Evolutionary conservation across 2,888 invertebrate genomes (phyloP), one percentile per base, ranked within the genome.

Genomic region (Macropis europaea): DNA sequence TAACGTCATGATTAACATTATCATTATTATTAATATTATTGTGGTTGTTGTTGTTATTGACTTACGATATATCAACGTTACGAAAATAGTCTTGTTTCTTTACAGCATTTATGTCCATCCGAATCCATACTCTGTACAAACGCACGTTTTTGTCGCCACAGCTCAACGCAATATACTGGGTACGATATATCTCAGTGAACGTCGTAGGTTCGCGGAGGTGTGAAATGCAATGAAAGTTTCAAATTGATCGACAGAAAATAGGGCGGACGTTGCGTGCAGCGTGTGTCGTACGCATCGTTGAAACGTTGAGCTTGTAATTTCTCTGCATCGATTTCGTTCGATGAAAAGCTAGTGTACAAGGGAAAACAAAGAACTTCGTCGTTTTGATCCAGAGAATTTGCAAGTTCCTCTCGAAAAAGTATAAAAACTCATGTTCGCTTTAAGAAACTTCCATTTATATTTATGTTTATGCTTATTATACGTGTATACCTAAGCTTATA

Each of bases 31-130:
- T 9, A 7, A 11, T 1, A 19, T 11, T 7, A 19, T 13, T 7
- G 19, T 19, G 11, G 11, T 40, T 7, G 30, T 56, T 22, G 48
- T 64, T 84, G 85, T 86, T 89, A 89, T 89, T 88, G 88, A 89
- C 88, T 89, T 88, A 89, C 70, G 87, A 85, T 87, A 86, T 88
- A 86, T 83, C 81, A 59, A 59, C 82, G 83, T 88, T 89, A 89
- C 81, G 89, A 89, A 89, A 89, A 89, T 89, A 89, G 84, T 88
- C 82, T 83, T 85, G 77, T 45, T 79, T 84, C 82, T 86, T 83
- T 85, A 84, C 86, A 85, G 75, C 82, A 77, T 86, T n/a, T 82
- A 81, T 84, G 83, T 76, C 81, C 75, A 79, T 76, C 56, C 79
- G 79, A 75, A 80, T 81, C 73, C 71, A 43, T 81, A 83, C 76